These are phyloP conservation scores for Sarcoramphus papa DNA, from an alignment of 2,797 vertebrate genomes.

Conservation along the genomic window DNA sequence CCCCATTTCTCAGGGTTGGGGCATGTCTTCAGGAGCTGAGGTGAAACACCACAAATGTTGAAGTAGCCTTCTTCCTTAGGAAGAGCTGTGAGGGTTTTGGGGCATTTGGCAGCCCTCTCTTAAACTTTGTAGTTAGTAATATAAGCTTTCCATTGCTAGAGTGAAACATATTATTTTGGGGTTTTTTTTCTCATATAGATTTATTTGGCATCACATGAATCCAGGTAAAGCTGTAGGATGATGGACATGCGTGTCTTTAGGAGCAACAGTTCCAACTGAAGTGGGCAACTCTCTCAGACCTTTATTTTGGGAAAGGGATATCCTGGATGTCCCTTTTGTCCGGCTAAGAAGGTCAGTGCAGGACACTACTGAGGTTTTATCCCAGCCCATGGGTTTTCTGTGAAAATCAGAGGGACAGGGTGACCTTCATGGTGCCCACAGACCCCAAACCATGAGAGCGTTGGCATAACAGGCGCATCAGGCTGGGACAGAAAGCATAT, in stretches of 20 bases:
- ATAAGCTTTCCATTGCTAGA: background rate
- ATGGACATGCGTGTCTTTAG: rapidly evolving
- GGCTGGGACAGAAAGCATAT: background rate
- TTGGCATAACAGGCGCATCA: no score
- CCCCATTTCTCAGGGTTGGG: background rate
- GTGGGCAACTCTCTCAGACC: background rate
- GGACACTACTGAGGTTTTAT: background rate
- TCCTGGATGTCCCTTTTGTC: background rate
- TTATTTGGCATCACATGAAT: background rate
- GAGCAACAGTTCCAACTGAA: background rate
- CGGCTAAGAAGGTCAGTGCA: background rate
- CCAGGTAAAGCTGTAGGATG: background rate
- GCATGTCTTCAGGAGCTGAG: background rate
- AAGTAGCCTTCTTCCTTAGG: background rate
- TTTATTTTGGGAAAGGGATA: background rate
- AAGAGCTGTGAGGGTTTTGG: background rate
- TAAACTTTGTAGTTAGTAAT: background rate
- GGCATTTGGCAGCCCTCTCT: background rate
- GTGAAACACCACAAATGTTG: background rate
- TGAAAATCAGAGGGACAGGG: background rate
- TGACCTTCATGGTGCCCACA: background rate
- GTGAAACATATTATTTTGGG: background rate
- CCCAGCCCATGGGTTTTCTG: background rate
- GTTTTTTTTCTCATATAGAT: background rate
- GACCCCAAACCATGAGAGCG: rapidly evolving